Base-by-base conservation (phyloP, 2,888 invertebrate species). In the Nasonia oneida region DNA sequence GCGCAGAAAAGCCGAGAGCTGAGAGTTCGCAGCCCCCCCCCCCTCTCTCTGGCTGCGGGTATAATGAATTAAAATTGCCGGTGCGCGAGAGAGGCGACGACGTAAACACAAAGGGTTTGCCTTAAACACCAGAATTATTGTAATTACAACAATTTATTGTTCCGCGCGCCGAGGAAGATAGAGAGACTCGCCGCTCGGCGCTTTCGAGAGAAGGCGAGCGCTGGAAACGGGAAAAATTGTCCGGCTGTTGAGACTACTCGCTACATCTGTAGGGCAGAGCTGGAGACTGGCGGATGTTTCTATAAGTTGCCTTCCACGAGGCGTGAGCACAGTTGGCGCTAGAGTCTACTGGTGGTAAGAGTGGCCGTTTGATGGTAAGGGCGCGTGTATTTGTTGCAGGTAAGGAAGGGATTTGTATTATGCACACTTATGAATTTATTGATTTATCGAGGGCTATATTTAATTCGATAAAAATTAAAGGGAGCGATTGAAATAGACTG, bases 81-180 rank as follows among this genome's bases (percentile, higher is more conserved):
- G 88, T 88, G 50, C 87, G 88, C 37, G 37, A 37, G 37, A 47
- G 42, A 84, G 87, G 88, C 89, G 88, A 85, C 88, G 88, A 89
- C 88, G 88, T 91, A 90, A 91, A 91, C 87, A 89, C 90, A 88
- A 90, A 90, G 89, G 88, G 88, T 88, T 89, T 53, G 42, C 87
- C 89, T 90, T 89, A 89, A 91, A 90, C 89, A 88, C 90, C 89
- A 88, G 90, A 90, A 91, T 92, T 91, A 92, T 92, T 91, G 89
- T 91, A 91, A 92, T 92, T 92, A 91, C 90, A 91, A 91, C 90
- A 91, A 91, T 91, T 91, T 91, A 91, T 91, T 91, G 90, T 91
- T 89, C 29, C 80, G 50, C 61, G 64, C 73, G 64, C 37, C 70
- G 18, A 57, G 53, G n/a, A 29, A 61, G 37, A 53, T 57, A 57